These are phyloP conservation scores for Hexactinellida sp. DNA, from an alignment of 37 sponge, comb jelly and placozoan species.

Conservation along the genomic window DNA sequence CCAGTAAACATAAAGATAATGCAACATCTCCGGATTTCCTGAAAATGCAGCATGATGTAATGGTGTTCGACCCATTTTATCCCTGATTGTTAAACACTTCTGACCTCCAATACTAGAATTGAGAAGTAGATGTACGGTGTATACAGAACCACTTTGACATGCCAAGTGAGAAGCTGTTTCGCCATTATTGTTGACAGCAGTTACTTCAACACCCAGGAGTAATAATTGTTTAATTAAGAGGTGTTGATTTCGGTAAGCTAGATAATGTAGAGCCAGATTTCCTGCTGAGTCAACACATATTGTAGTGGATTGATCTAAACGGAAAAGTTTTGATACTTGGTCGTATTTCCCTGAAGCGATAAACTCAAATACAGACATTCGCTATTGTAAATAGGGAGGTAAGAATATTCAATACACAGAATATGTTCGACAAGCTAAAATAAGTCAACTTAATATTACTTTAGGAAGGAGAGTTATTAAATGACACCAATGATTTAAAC, in stretches of 20 bases:
- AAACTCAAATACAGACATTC: neutral
- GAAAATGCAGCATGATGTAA: neutral
- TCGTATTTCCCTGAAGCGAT: neutral
- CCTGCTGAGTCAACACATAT: neutral
- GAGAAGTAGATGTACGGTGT: neutral
- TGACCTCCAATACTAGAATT: neutral
- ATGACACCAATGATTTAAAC: no score
- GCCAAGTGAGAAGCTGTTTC: neutral
- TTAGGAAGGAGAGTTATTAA: no score
- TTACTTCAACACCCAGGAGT: neutral
- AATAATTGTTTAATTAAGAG: neutral
- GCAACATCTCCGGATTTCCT: neutral
- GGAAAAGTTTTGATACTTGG: neutral
- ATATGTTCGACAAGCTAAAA: no score
- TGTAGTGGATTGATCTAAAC: neutral
- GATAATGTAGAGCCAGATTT: neutral
- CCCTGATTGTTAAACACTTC: neutral
- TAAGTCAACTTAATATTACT: no score
- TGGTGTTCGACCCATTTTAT: slow-evolving; percentile 4
- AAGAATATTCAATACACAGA: no score
- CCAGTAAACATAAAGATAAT: neutral
- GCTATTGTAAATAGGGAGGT: no score
- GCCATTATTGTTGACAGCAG: neutral
- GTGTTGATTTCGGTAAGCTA: slow-evolving; percentile 2
- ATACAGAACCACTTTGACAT: neutral